Base-by-base conservation (phyloP, 2,888 invertebrate species). In the Hypselothyrea guttata region DNA sequence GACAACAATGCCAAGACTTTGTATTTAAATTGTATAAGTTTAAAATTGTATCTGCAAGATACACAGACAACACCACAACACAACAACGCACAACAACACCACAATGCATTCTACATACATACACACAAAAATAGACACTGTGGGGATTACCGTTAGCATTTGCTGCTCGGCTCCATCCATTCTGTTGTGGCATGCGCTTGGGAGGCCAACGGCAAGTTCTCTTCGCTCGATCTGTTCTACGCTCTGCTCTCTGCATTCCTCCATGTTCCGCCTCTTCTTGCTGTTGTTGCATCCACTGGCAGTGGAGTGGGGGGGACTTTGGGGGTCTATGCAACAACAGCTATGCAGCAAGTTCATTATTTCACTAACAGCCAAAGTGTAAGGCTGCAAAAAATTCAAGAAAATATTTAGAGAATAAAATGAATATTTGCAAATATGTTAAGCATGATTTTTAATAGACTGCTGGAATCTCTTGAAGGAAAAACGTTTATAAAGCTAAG, bases 131-230 rank as follows among this genome's bases (percentile, higher is more conserved):
- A 78, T 78, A 78, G 78, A 82, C 64, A 77, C 75, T 84, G 68
- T 71, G 56, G 68, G 83, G 75, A 71, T 84, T 85, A 81, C 85
- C 81, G 81, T 81, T 81, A 81, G 76, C 59, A 59, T 67, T 68
- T 58, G 73, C 55, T 56, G 51, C 69, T 54, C 34, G 41, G 8
- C 33, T 31, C 35, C 28, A 16, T 34, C 34, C 44, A 12, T 22
- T 12, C 45, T 40, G 40, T 55, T 70, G 67, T 65, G 70, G 75
- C 81, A 76, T 79, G 73, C 58, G 70, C 71, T 75, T 78, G 83
- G 71, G 64, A 81, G 85, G 85, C 85, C 85, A 84, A 72, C 82
- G 82, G 68, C 71, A 77, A 66, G 78, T 75, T 70, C 52, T 12
- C 45, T 0, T 13, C 35, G 2, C 12, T 2, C n/a, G 22, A 16